phyloP scores from a whole-genome alignment of 2,888 invertebrate species.

The Phymatocera aterrima region DNA sequence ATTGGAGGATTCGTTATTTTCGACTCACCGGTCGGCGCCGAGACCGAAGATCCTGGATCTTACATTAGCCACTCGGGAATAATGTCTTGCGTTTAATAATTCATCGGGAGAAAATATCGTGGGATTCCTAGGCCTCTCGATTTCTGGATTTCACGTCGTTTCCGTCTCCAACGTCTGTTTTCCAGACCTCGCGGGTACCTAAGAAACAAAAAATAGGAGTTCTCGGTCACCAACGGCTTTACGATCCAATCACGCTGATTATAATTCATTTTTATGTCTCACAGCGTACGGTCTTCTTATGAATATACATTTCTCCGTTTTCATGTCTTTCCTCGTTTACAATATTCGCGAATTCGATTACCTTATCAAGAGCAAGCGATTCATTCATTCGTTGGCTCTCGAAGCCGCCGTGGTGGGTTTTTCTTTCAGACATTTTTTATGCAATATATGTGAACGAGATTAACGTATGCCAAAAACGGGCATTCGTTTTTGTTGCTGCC shows the following conservation, averaged over 20 bases:
- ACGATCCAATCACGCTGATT: conserved; percentile 53
- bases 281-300: conserved; percentile 49
- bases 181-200: neutral
- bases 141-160: neutral
- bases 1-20: conserved; percentile 29
- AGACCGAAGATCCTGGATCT: conserved; percentile 8
- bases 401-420: no score
- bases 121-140: neutral
- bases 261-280: conserved; percentile 59
- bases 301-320: conserved; percentile 65
- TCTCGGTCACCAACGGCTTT: conserved; percentile 17
- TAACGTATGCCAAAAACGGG: conserved; percentile 45
- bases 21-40: neutral
- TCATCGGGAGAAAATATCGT: conserved; percentile 2
- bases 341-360: neutral
- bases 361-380: no score
- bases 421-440: conserved; percentile 64
- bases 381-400: conserved; percentile 68
- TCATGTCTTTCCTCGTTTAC: conserved; percentile 35
- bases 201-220: neutral
- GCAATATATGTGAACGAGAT: conserved; percentile 57
- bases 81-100: conserved; percentile 35
- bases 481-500: conserved; percentile 47
- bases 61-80: conserved; percentile 3
- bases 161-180: no score